These are phyloP conservation scores for Perccottus glenii DNA, from an alignment of 2,113 vertebrate species.

Conservation along the genomic window DNA sequence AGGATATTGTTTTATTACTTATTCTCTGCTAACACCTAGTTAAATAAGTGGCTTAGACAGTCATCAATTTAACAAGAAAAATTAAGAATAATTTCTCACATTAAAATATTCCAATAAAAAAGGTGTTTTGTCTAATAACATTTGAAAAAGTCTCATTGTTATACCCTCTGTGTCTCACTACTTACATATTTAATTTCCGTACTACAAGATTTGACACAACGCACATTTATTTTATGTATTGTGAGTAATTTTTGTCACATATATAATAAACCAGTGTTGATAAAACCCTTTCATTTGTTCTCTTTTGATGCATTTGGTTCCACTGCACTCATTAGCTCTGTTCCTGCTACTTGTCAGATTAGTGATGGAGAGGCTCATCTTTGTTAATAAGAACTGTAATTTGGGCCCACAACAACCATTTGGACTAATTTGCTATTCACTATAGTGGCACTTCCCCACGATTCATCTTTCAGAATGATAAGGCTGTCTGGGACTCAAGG, in stretches of 20 bases:
- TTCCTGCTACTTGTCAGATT: slow-evolving; percentile 30
- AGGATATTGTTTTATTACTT: too few relatives aligned
- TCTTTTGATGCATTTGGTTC: neutral
- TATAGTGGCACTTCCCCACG: slow-evolving; percentile 35
- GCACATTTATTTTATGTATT: neutral
- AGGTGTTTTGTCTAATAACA: too few relatives aligned
- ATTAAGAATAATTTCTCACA: too few relatives aligned
- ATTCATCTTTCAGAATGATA: slow-evolving; percentile 53
- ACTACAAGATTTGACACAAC: too few relatives aligned
- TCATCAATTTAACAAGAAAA: too few relatives aligned
- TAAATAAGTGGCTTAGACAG: too few relatives aligned
- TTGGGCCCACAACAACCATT: slow-evolving; percentile 55
- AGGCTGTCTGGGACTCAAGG: slow-evolving; percentile 33
- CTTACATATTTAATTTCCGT: too few relatives aligned
- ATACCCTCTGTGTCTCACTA: too few relatives aligned
- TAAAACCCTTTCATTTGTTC: neutral
- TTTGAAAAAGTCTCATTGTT: too few relatives aligned
- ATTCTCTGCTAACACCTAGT: too few relatives aligned
- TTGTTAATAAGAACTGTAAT: slow-evolving; percentile 65
- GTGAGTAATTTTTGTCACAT: neutral
- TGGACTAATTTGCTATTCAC: slow-evolving; percentile 40
- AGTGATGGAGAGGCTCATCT: slow-evolving; percentile 66
- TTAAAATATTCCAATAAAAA: too few relatives aligned
- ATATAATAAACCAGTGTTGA: neutral
- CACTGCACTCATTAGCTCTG: slow-evolving; percentile 22